Evolutionary conservation across 2,888 invertebrate species (phyloP), one percentile per base, ranked within the genome.

Genomic region (Mythimna albipuncta): DNA sequence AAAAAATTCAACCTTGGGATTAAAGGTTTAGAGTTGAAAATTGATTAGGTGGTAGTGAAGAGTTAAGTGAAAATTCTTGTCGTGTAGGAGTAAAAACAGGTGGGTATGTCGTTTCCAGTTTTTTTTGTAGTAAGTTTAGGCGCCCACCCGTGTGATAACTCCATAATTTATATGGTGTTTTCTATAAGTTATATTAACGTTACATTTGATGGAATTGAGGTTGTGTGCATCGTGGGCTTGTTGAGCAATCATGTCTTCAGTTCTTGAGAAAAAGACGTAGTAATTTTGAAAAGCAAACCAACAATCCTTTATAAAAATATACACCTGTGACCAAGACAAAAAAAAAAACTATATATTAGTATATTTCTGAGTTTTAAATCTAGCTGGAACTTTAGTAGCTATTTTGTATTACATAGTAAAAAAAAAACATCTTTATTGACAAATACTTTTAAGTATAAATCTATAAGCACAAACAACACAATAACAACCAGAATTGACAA

Each of bases 31-130:
- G 59, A 77, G 83, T 81, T 73, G 1, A 66, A 59, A 71, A 67
- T 85, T 11, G 11, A 0, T 10, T 69, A n/a, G 0, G 3, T 1
- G 0, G 19, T 2, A 9, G 0, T 7, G 0, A 9, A 0, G 52
- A 75, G 75, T 69, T 83, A 64, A 0, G 58, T 69, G 67, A 6
- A 32, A 52, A n/a, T 62, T 65, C 7, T n/a, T 35, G 54, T 73
- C 16, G 62, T 61, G 61, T 41, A 59, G 70, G 67, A 83, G 85
- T 77, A 79, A 74, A 87, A 89, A 90, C 91, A 92, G 91, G 91
- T 93, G 92, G 87, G 84, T 82, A 76, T 87, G 86, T 83, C 85
- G 86, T 91, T 90, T 91, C 88, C 84, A 87, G 83, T 91, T 91
- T 91, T 91, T 87, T 89, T 90, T 85, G 86, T 87, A 87, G 73